Evolutionary conservation across 2,113 vertebrate genomes (phyloP).

Genomic region (Saguinus midas): DNA sequence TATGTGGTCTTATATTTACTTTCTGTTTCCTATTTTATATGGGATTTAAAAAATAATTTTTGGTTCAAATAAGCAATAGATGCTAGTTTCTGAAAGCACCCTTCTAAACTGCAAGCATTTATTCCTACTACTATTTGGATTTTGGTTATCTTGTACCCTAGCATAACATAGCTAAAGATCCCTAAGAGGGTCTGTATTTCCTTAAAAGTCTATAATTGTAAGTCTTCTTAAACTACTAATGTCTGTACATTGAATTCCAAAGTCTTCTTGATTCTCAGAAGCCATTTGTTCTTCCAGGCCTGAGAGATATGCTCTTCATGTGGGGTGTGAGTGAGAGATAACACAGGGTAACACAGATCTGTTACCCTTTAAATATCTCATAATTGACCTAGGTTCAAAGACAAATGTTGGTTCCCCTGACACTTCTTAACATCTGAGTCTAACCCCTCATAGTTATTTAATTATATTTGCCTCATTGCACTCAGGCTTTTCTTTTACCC

Average conservation of each 20-base stretch:
- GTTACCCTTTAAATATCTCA: neutral
- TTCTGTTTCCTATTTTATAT: neutral
- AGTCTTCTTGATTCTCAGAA: neutral
- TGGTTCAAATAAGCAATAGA: neutral
- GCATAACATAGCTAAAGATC: neutral
- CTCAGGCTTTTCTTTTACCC: neutral
- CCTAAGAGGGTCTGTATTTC: neutral
- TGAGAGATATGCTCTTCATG: neutral
- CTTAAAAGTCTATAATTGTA: neutral
- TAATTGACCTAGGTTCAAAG: neutral
- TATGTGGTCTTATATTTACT: neutral
- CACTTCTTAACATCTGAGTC: neutral
- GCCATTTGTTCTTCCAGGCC: neutral
- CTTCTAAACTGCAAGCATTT: neutral
- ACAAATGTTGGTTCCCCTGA: neutral
- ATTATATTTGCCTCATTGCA: neutral
- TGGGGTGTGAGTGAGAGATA: too few relatives aligned
- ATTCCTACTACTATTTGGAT: neutral
- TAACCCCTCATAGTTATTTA: neutral
- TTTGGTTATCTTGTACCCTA: rapidly evolving
- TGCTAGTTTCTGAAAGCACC: neutral
- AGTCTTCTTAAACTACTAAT: neutral
- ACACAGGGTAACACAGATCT: neutral
- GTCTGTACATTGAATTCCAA: neutral
- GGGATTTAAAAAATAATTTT: neutral